phyloP scores from a whole-genome alignment of 2,888 invertebrate genomes.

The Lampropteryx suffumata region DNA sequence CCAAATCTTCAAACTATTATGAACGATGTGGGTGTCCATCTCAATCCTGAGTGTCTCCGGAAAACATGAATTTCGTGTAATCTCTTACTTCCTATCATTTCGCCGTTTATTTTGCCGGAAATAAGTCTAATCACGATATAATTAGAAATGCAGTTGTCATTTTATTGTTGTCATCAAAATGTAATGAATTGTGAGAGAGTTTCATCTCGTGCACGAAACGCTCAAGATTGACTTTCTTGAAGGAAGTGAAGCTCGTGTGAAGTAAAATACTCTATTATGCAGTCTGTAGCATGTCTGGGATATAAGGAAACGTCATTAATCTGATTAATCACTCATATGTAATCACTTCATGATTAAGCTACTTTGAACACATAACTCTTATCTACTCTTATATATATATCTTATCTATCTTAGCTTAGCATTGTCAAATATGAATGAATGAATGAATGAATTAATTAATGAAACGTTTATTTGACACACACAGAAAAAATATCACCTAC shows the following conservation, averaged over 20 bases:
- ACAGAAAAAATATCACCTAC: too few relatives aligned
- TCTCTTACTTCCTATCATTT: slow-evolving; percentile 57
- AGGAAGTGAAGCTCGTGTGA: slow-evolving; percentile 24
- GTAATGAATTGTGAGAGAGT: slow-evolving; percentile 63
- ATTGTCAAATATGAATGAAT: too few relatives aligned
- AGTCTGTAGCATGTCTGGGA: slow-evolving; percentile 24
- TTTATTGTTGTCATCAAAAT: slow-evolving; percentile 49
- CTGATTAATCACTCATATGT: slow-evolving; percentile 11
- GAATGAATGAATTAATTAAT: too few relatives aligned
- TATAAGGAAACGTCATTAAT: slow-evolving; percentile 11
- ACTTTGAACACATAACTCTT: not conserved
- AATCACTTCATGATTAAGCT: slow-evolving; percentile 6
- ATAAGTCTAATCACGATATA: slow-evolving; percentile 60
- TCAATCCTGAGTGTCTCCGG: slow-evolving; percentile 40
- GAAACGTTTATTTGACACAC: too few relatives aligned
- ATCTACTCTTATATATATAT: too few relatives aligned
- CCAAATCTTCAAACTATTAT: not conserved
- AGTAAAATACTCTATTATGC: slow-evolving; percentile 16
- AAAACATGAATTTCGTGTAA: slow-evolving; percentile 50
- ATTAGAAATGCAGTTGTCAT: slow-evolving; percentile 46
- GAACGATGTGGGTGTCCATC: slow-evolving; percentile 48
- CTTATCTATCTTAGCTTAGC: too few relatives aligned
- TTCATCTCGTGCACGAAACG: slow-evolving; percentile 27
- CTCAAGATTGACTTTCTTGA: slow-evolving; percentile 9
- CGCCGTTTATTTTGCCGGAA: slow-evolving; percentile 40